Evolutionary conservation across 1,140 invertebrate genomes (phyloP), one percentile per base, ranked within the genome.

Genomic region (Drosophila burlai): DNA sequence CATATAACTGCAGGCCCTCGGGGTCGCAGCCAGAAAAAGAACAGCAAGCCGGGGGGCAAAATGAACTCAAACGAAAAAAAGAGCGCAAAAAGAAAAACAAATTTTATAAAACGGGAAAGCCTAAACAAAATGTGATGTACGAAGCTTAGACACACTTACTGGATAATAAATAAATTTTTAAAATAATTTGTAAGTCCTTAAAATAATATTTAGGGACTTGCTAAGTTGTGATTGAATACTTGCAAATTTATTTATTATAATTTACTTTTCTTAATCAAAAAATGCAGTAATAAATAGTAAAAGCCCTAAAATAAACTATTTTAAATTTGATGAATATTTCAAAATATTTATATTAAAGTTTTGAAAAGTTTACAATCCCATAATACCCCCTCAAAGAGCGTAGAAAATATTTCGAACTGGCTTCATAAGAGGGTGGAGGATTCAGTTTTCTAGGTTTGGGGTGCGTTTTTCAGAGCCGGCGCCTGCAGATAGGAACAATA

Each of bases 401-500:
- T 46, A n/a, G 11, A 63, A 71, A 81, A 66, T 40, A 65, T 40
- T 45, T 65, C 61, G 21, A 62, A 66, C 52, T 50, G 52, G 52
- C 62, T 65, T 58, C 61, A 38, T 13, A 64, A 58, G 46, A 47
- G 59, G 73, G 80, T 60, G 67, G 67, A 71, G 83, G 54, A 60
- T 86, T 77, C 74, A 60, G 69, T 58, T 34, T 18, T 18, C 52
- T 54, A 24, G 78, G 82, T 58, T 81, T 38, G 75, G 86, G 82
- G 80, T 76, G 82, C 69, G 76, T 80, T 72, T 72, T 46, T 50
- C 49, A 54, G 75, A 54, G 34, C 76, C 76, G 76, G 71, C 64
- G 86, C 86, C 85, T 85, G 85, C 71, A 90, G 87, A 91, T 90
- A 90, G 85, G 87, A 80, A 90, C 84, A 90, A 89, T 92, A 89